These are phyloP conservation scores for Chymomyza fuscimana DNA, from an alignment of 2,888 invertebrate genomes.

Conservation along the genomic window DNA sequence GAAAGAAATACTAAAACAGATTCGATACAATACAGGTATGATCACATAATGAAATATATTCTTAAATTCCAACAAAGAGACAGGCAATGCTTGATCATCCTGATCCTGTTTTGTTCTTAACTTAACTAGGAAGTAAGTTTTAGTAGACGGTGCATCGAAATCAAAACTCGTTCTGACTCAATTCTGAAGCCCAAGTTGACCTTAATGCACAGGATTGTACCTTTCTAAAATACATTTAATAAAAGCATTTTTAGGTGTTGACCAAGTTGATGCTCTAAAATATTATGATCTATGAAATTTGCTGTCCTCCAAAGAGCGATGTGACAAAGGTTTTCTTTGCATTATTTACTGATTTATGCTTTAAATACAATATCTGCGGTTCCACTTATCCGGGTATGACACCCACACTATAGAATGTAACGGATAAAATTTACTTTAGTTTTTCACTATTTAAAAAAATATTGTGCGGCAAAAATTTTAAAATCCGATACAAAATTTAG, in stretches of 20 bases:
- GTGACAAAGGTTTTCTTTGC: too few relatives aligned
- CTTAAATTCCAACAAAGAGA: conserved; percentile 35
- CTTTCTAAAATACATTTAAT: conserved; percentile 51
- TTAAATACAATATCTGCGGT: too few relatives aligned
- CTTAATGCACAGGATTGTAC: conserved; percentile 56
- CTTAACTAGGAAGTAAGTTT: not conserved
- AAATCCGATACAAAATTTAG: too few relatives aligned
- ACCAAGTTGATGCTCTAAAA: not conserved
- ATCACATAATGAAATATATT: not conserved
- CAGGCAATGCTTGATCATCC: not conserved
- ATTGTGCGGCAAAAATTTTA: too few relatives aligned
- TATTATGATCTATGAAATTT: too few relatives aligned
- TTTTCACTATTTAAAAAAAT: too few relatives aligned
- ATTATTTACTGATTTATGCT: too few relatives aligned
- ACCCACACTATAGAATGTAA: too few relatives aligned
- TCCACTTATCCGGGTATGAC: too few relatives aligned
- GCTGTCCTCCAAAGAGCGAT: not conserved
- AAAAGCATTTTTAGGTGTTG: not conserved
- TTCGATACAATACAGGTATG: conserved; percentile 26
- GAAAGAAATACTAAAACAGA: conserved; percentile 1
- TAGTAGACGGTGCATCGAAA: not conserved
- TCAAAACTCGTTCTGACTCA: not conserved
- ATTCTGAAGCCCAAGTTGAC: conserved; percentile 35
- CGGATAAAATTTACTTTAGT: too few relatives aligned
- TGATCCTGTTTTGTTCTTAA: conserved; percentile 33